Percentiles rank a stretch among this genome's conserved stretches.
These are phyloP conservation scores for Lamprotornis superbus DNA, from an alignment of 2,113 vertebrate genomes.

Conservation along the genomic window DNA sequence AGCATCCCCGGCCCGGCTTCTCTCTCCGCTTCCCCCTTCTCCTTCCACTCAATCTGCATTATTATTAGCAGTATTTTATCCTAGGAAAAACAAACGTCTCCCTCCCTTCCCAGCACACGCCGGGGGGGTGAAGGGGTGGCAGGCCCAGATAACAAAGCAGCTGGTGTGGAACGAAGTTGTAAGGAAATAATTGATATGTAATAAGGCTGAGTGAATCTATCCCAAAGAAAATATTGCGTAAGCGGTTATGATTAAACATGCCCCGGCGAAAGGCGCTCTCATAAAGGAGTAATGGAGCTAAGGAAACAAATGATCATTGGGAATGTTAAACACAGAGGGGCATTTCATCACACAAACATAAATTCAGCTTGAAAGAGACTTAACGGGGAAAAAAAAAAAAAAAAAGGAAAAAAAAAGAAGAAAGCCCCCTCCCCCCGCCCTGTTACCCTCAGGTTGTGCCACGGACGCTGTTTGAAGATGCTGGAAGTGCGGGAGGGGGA, in stretches of 20 bases:
- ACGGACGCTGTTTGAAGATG: slow-evolving; percentile 7
- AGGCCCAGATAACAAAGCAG: slow-evolving; percentile 65
- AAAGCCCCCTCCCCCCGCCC: background rate
- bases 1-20: background rate
- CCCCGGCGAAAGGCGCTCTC: slow-evolving; percentile 58
- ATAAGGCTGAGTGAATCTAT: slow-evolving; percentile 66
- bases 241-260: slow-evolving; percentile 68
- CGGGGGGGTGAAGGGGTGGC: background rate
- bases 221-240: slow-evolving; percentile 75
- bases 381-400: background rate
- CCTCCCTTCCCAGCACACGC: slow-evolving; percentile 41
- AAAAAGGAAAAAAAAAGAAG: background rate
- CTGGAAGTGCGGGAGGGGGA: background rate
- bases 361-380: slow-evolving; percentile 62
- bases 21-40: background rate
- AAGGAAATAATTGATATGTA: slow-evolving; percentile 67
- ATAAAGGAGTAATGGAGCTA: slow-evolving; percentile 61
- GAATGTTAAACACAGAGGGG: slow-evolving; percentile 65
- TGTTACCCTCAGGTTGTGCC: background rate
- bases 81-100: slow-evolving; percentile 56
- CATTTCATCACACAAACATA: slow-evolving; percentile 68
- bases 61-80: slow-evolving; percentile 55
- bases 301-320: slow-evolving; percentile 67
- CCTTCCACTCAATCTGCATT: slow-evolving; percentile 14
- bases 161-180: slow-evolving; percentile 61